Base-by-base conservation (phyloP, 2,113 vertebrate species). In the Lampris incognitus region DNA sequence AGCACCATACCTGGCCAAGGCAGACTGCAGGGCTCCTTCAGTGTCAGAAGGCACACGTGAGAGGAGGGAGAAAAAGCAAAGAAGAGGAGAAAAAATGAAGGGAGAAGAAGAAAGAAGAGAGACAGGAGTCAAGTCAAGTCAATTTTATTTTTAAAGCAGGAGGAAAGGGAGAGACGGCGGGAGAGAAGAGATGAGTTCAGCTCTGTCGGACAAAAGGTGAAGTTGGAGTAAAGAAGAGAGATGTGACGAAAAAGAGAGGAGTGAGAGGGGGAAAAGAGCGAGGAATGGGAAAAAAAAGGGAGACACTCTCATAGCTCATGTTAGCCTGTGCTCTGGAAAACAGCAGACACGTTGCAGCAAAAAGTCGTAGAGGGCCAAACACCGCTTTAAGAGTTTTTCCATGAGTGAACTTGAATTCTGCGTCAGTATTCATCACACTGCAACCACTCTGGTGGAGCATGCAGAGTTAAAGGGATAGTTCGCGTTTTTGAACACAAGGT, bases 1-100 rank as follows among this genome's bases (percentile, higher is more conserved):
- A 9, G 10, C 69, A 58, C 67, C 67, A 24, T 70, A 89, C 83
- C 80, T 87, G 87, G 86, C 76, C 87, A 69, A 76, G 72, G 50
- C 79, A 72, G 68, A 67, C 80, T 81, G 74, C 78, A 73, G 78
- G 76, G 79, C 48, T 46, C 64, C 69, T 62, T 13, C 5, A 63
- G 63, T 83, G 84, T 81, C 82, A 84, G 79, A 78, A 65, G 78
- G 71, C 57, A 74, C 54, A 52, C 42, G 38, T 74, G 40, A 46
- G 69, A 73, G 57, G 58, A 56, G 60, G 80, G 5, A 57, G 37
- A 13, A 4, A 4, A 24, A 24, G 9, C 50, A 52, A 52, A 52
- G 9, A 3, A 10, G 9, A 13, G 60, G 74, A 56, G 37, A 5
- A 13, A 5, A 55, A 13, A 55, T 51, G 41, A 79, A 1, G 56